Evolutionary conservation across 2,113 vertebrate species (phyloP).

Genomic region (Cheilinus undulatus): DNA sequence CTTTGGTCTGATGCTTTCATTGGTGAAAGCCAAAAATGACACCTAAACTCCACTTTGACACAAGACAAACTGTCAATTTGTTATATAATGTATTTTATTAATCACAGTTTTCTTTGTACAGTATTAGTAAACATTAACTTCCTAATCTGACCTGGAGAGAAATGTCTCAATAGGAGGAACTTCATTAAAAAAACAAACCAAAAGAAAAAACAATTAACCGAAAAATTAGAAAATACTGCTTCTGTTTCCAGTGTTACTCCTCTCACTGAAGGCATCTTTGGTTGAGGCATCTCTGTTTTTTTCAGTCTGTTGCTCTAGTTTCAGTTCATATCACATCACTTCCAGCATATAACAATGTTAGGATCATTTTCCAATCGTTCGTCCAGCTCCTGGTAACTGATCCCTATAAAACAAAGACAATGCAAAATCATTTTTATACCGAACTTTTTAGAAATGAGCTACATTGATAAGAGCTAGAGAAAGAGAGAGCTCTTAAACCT

Average conservation of each 20-base stretch:
- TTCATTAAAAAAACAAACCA: too few relatives aligned
- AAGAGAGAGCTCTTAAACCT: constrained; percentile 34
- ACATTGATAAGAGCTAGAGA: constrained; percentile 2
- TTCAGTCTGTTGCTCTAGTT: neutral
- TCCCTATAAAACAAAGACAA: constrained; percentile 83
- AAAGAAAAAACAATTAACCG: constrained; percentile 4
- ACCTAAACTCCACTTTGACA: neutral
- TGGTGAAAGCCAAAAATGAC: neutral
- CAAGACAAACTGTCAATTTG: neutral
- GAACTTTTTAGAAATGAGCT: neutral
- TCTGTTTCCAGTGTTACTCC: constrained; percentile 7
- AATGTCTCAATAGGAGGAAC: too few relatives aligned
- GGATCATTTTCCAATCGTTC: constrained; percentile 97
- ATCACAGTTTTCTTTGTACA: constrained; percentile 19
- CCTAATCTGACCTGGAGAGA: neutral
- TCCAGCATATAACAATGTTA: constrained; percentile 95
- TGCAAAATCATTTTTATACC: neutral
- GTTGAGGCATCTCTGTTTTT: constrained; percentile 42
- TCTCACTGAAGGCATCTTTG: constrained; percentile 53
- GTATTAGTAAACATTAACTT: constrained; percentile 23
- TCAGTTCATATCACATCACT: constrained; percentile 64
- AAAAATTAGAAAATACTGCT: constrained; percentile 35
- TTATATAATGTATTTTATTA: constrained; percentile 17
- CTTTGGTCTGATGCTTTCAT: neutral
- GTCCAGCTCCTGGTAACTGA: constrained; percentile 96